Evolutionary conservation across 2,113 vertebrate species (phyloP).

Genomic region (Passer domesticus): DNA sequence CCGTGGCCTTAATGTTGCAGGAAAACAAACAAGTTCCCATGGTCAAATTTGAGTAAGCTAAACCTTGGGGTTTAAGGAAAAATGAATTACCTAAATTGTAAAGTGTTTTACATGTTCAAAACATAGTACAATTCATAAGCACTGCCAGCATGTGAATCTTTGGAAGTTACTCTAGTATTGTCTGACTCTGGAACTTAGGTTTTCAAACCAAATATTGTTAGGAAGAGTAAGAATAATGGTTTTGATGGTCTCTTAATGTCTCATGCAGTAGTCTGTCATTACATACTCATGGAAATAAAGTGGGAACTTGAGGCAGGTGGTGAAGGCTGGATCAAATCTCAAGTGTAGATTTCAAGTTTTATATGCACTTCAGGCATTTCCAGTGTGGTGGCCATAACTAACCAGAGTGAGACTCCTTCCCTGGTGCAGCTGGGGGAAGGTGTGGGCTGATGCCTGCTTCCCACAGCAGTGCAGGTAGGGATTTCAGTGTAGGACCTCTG

Average conservation of each 20-base stretch:
- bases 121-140: background rate
- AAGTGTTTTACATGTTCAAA: background rate
- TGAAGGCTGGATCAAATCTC: background rate
- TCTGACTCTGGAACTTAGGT: background rate
- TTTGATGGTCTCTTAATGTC: background rate
- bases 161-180: background rate
- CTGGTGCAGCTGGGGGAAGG: background rate
- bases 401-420: background rate
- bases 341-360: background rate
- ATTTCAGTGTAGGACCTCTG: background rate
- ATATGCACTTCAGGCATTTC: background rate
- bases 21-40: background rate
- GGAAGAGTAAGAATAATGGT: background rate
- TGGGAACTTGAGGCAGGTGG: background rate
- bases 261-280: background rate
- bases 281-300: background rate
- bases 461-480: background rate
- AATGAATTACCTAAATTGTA: background rate
- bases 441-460: background rate
- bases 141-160: background rate
- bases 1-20: background rate
- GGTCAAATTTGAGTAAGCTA: background rate
- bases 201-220: slow-evolving; percentile 46
- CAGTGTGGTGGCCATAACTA: background rate
- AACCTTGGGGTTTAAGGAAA: background rate